Evolutionary conservation across 2,888 invertebrate species (phyloP).

Genomic region (Cheiracanthium punctorium): DNA sequence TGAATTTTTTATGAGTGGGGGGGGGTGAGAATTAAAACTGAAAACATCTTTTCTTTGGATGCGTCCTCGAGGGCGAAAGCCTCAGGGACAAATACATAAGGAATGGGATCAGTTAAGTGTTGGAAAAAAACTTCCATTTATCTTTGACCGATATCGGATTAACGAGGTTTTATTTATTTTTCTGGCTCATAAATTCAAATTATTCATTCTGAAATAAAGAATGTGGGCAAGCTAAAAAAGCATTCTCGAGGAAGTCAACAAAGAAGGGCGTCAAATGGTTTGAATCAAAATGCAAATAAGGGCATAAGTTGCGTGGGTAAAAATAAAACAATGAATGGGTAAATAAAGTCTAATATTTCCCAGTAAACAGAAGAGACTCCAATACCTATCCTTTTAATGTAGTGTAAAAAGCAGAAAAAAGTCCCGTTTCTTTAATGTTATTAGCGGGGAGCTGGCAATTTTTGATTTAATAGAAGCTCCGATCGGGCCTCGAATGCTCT

Average conservation of each 20-base stretch:
- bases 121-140: constrained; percentile 5
- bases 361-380: constrained; percentile 58
- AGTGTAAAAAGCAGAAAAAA: constrained; percentile 37
- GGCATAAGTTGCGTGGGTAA: constrained; percentile 41
- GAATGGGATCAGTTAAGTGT: not conserved
- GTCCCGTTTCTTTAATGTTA: constrained; percentile 68
- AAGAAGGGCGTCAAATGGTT: constrained; percentile 60
- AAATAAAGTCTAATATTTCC: constrained; percentile 69
- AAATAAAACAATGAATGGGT: constrained; percentile 60
- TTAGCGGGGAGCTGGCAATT: constrained; percentile 63
- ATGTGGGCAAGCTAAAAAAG: not conserved
- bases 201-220: constrained; percentile 27
- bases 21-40: constrained; percentile 8
- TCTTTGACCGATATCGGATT: constrained; percentile 57
- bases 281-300: constrained; percentile 70
- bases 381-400: constrained; percentile 48
- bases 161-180: constrained; percentile 54
- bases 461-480: constrained; percentile 68
- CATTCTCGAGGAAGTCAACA: constrained; percentile 51
- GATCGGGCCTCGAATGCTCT: constrained; percentile 48
- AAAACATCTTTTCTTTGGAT: constrained; percentile 17
- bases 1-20: constrained; percentile 7
- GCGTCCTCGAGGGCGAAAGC: not conserved
- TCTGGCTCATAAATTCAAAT: constrained; percentile 46
- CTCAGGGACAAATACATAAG: constrained; percentile 23